Percentiles rank a stretch among this genome's conserved stretches.
Evolutionary conservation across 1,140 invertebrate species (phyloP).

Genomic region (Drosophila auraria): DNA sequence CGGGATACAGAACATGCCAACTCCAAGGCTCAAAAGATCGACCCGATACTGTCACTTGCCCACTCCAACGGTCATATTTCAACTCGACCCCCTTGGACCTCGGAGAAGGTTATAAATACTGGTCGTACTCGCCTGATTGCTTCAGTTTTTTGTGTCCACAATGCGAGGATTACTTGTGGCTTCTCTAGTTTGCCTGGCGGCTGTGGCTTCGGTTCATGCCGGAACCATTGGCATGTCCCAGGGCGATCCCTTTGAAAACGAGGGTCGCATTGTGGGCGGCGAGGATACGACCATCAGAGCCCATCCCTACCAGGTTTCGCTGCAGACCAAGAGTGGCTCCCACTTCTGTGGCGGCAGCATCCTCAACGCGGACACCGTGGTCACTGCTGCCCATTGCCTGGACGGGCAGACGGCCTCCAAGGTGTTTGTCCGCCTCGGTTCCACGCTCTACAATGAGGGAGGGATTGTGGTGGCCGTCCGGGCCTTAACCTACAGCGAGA

Average conservation of each 20-base stretch:
- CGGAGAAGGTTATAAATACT: constrained; percentile 21
- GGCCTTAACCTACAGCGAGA: constrained; percentile 22
- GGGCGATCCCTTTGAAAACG: constrained; percentile 34
- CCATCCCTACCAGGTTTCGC: constrained; percentile 61
- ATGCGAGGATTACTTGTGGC: constrained; percentile 51
- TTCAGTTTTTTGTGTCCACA: not conserved
- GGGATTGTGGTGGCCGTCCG: constrained; percentile 11
- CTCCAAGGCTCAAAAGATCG: constrained; percentile 26
- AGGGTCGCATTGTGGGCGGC: constrained; percentile 67
- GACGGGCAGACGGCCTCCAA: constrained; percentile 2
- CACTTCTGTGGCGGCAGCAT: constrained; percentile 87
- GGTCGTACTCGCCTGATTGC: not conserved
- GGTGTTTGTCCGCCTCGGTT: constrained; percentile 37
- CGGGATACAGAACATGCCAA: constrained; percentile 23
- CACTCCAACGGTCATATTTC: constrained; percentile 7
- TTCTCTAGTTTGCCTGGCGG: constrained; percentile 25
- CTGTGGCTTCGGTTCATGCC: constrained; percentile 8
- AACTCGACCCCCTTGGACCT: not conserved
- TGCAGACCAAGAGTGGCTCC: constrained; percentile 39
- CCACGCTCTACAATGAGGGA: constrained; percentile 32
- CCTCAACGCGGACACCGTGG: constrained; percentile 60
- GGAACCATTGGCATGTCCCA: constrained; percentile 15
- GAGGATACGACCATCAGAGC: constrained; percentile 44
- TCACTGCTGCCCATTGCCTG: constrained; percentile 73
- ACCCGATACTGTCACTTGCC: constrained; percentile 30